These are phyloP conservation scores for Taenioides sp. DNA, from an alignment of 2,797 vertebrate species.

Conservation along the genomic window DNA sequence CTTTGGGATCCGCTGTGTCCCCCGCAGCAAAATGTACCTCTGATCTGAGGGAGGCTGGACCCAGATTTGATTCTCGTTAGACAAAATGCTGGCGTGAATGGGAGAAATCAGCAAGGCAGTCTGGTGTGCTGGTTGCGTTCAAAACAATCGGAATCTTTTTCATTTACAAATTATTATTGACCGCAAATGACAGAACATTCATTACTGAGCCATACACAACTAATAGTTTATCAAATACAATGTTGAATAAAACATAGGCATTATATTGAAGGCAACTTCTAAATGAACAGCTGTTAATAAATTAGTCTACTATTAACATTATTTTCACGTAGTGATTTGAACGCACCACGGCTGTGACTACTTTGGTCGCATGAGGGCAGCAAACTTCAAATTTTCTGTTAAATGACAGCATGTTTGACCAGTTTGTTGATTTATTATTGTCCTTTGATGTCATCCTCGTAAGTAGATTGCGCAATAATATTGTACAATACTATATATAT, in stretches of 20 bases:
- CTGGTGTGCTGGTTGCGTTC: conserved; percentile 41
- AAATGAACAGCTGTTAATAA: neutral
- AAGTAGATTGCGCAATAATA: neutral
- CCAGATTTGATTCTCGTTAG: conserved; percentile 48
- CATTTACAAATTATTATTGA: rapidly evolving
- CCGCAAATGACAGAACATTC: neutral
- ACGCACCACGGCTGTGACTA: conserved; percentile 24
- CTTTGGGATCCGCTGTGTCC: conserved; percentile 19
- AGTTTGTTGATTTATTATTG: neutral
- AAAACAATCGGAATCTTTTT: neutral
- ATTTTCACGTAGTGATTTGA: neutral
- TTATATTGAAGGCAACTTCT: neutral
- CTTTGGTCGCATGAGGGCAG: conserved; percentile 48
- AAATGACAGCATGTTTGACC: neutral
- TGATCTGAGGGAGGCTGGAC: conserved; percentile 22
- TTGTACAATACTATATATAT: too few species aligned
- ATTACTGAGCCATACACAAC: neutral
- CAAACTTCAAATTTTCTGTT: conserved; percentile 47
- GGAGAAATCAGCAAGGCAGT: conserved; percentile 58
- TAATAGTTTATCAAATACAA: too few species aligned
- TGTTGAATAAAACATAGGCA: neutral
- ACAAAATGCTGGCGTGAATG: conserved; percentile 48
- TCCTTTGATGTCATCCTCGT: neutral
- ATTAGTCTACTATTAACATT: neutral
- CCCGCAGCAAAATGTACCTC: conserved; percentile 14